phyloP scores from a whole-genome alignment of 2,113 vertebrate species.

The Apodemus speciosus region DNA sequence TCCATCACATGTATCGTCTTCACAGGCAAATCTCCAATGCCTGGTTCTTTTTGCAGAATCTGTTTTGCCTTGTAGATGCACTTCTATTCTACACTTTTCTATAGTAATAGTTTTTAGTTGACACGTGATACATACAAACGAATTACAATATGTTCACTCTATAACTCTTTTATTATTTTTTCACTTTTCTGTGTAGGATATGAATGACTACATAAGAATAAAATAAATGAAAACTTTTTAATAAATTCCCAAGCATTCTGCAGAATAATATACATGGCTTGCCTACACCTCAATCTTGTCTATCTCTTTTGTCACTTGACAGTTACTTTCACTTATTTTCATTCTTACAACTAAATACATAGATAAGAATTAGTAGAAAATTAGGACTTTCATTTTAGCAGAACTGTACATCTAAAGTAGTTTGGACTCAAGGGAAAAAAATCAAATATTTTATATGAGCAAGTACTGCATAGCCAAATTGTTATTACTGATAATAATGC shows the following conservation, averaged over 20 bases:
- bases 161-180: background rate
- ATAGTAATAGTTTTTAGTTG: too few relatives aligned
- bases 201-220: background rate
- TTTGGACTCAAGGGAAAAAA: background rate
- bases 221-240: background rate
- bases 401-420: background rate
- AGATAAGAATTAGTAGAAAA: background rate
- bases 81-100: too few relatives aligned
- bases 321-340: background rate
- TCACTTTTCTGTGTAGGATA: background rate
- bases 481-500: background rate
- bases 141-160: too few relatives aligned
- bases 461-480: background rate
- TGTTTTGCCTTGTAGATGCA: too few relatives aligned
- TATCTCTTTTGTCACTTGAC: background rate
- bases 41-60: too few relatives aligned
- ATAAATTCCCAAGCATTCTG: background rate
- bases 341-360: background rate
- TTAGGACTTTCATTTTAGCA: background rate
- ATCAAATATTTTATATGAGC: background rate
- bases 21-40: too few relatives aligned
- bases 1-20: too few relatives aligned
- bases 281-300: background rate
- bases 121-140: too few relatives aligned
- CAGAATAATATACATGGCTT: background rate